phyloP scores from a whole-genome alignment of 2,888 invertebrate genomes.

The Hirtodrosophila alboralis region DNA sequence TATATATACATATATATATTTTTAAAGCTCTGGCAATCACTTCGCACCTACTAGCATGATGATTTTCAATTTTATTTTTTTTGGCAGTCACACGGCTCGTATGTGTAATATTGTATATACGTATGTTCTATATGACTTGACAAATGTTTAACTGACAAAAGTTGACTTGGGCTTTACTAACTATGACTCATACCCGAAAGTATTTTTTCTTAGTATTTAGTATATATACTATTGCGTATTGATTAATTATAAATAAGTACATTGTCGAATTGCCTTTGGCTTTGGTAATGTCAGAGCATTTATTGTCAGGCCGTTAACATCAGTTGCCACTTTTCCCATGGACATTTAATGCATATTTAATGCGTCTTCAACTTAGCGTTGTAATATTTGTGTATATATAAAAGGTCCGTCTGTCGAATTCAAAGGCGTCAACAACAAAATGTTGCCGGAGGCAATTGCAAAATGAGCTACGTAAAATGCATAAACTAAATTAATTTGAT shows the following conservation, averaged over 20 bases:
- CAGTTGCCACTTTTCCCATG: slow-evolving; percentile 59
- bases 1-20: no score
- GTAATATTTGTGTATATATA: slow-evolving; percentile 16
- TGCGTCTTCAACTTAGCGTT: slow-evolving; percentile 40
- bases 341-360: slow-evolving; percentile 71
- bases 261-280: slow-evolving; percentile 21
- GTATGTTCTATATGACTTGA: no score
- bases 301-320: slow-evolving; percentile 54
- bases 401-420: slow-evolving; percentile 9
- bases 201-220: background rate
- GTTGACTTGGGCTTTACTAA: background rate
- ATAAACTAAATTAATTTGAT: slow-evolving; percentile 66
- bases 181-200: slow-evolving; percentile 42
- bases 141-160: background rate
- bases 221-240: slow-evolving; percentile 38
- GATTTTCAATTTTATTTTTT: no score
- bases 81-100: slow-evolving; percentile 44
- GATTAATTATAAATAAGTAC: slow-evolving; percentile 52
- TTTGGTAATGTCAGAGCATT: slow-evolving; percentile 37
- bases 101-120: slow-evolving; percentile 41
- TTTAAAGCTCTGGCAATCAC: slow-evolving; percentile 31
- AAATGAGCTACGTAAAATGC: slow-evolving; percentile 32
- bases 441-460: background rate
- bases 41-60: slow-evolving; percentile 34
- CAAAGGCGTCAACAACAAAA: slow-evolving; percentile 4